A percentile compares a stretch with the other conserved stretches of the same genome.
These are phyloP conservation scores for Eleutherodactylus coqui DNA, from an alignment of 2,797 vertebrate genomes.

Conservation along the genomic window DNA sequence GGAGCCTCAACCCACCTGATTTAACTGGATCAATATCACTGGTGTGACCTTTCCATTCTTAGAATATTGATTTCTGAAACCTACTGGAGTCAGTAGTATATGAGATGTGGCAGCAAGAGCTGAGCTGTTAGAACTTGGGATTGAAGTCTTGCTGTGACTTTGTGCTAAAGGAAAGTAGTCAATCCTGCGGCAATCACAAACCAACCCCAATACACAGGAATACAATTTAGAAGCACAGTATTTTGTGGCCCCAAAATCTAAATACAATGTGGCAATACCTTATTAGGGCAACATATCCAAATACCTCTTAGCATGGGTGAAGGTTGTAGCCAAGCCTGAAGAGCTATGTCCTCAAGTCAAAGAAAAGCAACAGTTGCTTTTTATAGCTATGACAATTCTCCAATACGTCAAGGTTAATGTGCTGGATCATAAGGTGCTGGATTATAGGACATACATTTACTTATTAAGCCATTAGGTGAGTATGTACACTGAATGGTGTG, in stretches of 20 bases:
- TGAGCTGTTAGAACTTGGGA: slow-evolving; percentile 6
- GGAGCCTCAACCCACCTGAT: neutral
- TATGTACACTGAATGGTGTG: too few species aligned
- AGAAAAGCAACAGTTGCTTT: too few species aligned
- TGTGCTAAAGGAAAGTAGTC: neutral
- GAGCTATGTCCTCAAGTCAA: too few species aligned
- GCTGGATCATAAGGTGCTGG: neutral
- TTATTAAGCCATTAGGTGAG: too few species aligned
- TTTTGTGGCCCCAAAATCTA: neutral
- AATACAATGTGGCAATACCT: neutral
- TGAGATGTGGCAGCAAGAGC: slow-evolving; percentile 2
- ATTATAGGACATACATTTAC: too few species aligned
- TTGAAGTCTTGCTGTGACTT: neutral
- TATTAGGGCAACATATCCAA: too few species aligned
- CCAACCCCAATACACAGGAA: neutral
- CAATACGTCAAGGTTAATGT: neutral
- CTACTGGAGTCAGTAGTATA: slow-evolving; percentile 11
- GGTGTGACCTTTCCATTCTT: slow-evolving; percentile 35
- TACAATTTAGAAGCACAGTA: neutral
- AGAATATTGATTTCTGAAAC: slow-evolving; percentile 44
- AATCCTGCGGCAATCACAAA: neutral
- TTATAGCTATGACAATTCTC: too few species aligned
- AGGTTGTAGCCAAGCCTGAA: neutral
- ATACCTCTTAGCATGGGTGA: neutral
- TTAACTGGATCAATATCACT: slow-evolving; percentile 6